Evolutionary conservation across 1,140 invertebrate genomes (phyloP).

Genomic region (Mercenaria mercenaria): DNA sequence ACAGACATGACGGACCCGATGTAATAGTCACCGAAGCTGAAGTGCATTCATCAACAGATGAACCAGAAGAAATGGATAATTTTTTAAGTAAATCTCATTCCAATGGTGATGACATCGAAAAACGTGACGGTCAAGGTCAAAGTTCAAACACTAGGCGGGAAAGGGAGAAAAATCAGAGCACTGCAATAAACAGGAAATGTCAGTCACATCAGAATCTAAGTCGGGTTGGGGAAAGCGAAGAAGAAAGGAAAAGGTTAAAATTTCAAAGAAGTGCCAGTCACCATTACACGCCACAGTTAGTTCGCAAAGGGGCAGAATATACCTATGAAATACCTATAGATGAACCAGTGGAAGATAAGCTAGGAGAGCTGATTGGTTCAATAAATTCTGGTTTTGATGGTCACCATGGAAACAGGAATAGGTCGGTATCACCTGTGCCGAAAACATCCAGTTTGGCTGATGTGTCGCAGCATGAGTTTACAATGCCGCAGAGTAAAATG

Average conservation of each 20-base stretch:
- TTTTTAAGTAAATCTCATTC: background rate
- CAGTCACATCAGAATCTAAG: slow-evolving; percentile 53
- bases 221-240: background rate
- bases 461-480: slow-evolving; percentile 9
- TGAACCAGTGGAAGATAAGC: background rate
- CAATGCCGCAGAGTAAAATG: slow-evolving; percentile 53
- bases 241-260: background rate
- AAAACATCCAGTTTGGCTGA: background rate
- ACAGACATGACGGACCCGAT: slow-evolving; percentile 4
- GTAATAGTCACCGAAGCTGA: slow-evolving; percentile 52
- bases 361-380: background rate
- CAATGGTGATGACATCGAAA: background rate
- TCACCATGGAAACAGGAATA: background rate
- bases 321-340: background rate
- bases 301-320: slow-evolving; percentile 8
- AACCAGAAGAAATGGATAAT: slow-evolving; percentile 10
- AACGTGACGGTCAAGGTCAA: background rate
- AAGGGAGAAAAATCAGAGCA: background rate
- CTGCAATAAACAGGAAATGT: background rate
- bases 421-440: background rate
- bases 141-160: background rate
- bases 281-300: slow-evolving; percentile 24
- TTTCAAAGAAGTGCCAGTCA: slow-evolving; percentile 7
- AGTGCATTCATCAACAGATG: slow-evolving; percentile 38
- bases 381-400: background rate